Percentiles rank a stretch among this genome's conserved stretches.
These are phyloP conservation scores for Pomatostomus ruficeps DNA, from an alignment of 2,113 vertebrate genomes.

Conservation along the genomic window DNA sequence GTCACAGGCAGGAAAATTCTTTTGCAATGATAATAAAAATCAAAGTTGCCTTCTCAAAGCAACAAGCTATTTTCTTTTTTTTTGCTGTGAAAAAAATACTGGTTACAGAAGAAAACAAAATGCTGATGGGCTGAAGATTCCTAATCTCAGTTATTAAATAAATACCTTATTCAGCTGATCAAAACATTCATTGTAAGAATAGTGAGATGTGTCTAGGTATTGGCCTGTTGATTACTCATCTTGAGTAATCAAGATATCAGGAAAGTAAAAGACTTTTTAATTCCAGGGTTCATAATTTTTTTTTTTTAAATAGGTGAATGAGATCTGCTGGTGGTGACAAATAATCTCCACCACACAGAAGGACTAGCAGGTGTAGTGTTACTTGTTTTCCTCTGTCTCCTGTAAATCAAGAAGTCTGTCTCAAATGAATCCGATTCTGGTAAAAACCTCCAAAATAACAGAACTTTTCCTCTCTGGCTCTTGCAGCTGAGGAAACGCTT, in stretches of 20 bases:
- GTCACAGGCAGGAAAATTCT: neutral
- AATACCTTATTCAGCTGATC: neutral
- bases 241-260: neutral
- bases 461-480: neutral
- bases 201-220: neutral
- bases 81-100: neutral
- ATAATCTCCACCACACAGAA: neutral
- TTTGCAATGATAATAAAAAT: neutral
- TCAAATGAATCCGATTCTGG: neutral
- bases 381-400: neutral
- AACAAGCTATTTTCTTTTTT: accelerated
- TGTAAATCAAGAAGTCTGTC: neutral
- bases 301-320: neutral
- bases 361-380: neutral
- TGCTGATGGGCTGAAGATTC: neutral
- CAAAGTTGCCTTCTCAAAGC: neutral
- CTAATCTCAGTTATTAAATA: neutral
- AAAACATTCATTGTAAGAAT: neutral
- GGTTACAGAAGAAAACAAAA: neutral
- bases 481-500: neutral
- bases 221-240: neutral
- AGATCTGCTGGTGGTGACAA: neutral
- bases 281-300: neutral
- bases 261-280: neutral
- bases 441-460: neutral